A percentile compares a stretch with the other conserved stretches of the same genome.
phyloP scores from a whole-genome alignment of 2,888 invertebrate genomes.

The Elysia crispata region DNA sequence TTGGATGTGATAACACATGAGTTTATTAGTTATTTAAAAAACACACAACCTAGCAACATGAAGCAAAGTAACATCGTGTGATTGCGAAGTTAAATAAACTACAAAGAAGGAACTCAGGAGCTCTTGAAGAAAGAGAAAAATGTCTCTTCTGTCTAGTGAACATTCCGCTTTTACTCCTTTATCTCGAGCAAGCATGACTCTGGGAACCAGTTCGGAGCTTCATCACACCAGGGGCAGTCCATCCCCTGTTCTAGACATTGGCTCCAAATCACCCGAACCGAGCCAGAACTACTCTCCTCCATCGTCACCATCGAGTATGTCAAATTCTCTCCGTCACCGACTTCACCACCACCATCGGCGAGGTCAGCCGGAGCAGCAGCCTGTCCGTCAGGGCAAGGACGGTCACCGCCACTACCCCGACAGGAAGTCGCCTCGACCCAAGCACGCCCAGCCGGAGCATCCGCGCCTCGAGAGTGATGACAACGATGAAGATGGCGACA shows the following conservation, averaged over 20 bases:
- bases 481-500: neutral
- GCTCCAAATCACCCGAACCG: constrained; percentile 26
- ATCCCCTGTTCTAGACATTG: constrained; percentile 7
- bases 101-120: no score
- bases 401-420: no score
- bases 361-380: no score
- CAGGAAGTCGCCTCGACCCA: neutral
- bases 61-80: no score
- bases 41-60: no score
- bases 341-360: constrained; percentile 20
- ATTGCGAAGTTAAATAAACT: no score
- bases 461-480: neutral
- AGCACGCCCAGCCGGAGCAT: neutral
- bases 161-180: constrained; percentile 42
- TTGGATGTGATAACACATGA: no score
- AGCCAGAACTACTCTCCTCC: constrained; percentile 2
- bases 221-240: constrained; percentile 11
- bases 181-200: constrained; percentile 20
- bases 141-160: constrained; percentile 45
- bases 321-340: neutral
- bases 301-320: constrained; percentile 2
- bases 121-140: neutral
- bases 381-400: no score
- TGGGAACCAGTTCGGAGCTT: constrained; percentile 14
- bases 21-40: no score